phyloP scores from a whole-genome alignment of 2,888 invertebrate species.

The Melipona beecheii region DNA sequence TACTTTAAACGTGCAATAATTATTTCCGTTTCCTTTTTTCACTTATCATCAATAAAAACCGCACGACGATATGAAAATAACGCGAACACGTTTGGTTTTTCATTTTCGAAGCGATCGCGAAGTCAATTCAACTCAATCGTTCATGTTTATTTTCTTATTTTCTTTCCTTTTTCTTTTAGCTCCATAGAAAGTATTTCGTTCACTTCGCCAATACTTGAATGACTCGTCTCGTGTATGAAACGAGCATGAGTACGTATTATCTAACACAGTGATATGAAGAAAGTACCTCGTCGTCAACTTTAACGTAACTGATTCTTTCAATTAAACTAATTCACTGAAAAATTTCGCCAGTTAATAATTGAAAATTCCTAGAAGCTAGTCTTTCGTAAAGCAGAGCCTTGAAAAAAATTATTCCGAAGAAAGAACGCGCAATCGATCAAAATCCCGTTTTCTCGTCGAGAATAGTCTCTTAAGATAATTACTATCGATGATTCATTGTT shows the following conservation, averaged over 20 bases:
- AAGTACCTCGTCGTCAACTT: too few relatives aligned
- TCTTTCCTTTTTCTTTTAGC: neutral
- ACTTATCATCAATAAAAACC: neutral
- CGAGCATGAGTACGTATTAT: neutral
- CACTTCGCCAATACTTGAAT: neutral
- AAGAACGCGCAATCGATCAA: neutral
- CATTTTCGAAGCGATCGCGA: neutral
- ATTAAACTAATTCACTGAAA: neutral
- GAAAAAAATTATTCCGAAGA: neutral
- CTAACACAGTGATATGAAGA: neutral
- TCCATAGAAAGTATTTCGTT: neutral
- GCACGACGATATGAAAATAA: neutral
- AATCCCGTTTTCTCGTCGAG: neutral
- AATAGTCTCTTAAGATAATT: neutral
- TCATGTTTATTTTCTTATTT: neutral
- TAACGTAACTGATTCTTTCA: neutral
- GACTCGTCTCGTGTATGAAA: neutral
- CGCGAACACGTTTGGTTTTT: neutral
- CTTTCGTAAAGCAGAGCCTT: rapidly evolving
- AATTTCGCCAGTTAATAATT: neutral
- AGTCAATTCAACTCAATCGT: neutral
- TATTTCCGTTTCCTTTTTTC: too few relatives aligned
- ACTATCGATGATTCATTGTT: neutral
- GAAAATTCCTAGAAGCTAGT: neutral
- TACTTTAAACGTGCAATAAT: neutral